Conservation (phyloP, 2,797 vertebrate species). For the Epinephelus awoara region DNA sequence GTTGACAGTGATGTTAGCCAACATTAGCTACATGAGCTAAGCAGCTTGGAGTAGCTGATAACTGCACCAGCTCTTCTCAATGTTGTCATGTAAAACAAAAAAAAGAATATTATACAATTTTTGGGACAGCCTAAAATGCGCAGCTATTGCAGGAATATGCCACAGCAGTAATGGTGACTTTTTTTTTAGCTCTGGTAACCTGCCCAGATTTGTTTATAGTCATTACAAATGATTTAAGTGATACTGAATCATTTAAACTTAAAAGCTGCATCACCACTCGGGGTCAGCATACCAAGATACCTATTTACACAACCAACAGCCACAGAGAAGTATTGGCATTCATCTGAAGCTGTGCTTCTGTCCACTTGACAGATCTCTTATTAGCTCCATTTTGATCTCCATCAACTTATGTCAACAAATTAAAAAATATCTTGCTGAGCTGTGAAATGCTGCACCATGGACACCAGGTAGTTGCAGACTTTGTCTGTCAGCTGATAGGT, state of each 20-base stretch:
- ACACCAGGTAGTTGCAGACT: too few relatives aligned
- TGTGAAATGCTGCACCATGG: background rate
- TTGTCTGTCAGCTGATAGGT: background rate
- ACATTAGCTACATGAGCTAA: too few relatives aligned
- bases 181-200: too few relatives aligned
- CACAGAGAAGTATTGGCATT: background rate
- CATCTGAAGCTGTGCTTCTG: background rate
- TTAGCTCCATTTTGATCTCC: background rate
- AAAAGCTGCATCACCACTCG: constrained; percentile 9
- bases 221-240: background rate
- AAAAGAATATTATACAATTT: too few relatives aligned
- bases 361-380: background rate
- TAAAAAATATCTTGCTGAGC: background rate
- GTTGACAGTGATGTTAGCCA: too few relatives aligned
- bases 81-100: too few relatives aligned
- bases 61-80: too few relatives aligned
- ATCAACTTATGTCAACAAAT: background rate
- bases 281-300: background rate
- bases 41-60: too few relatives aligned
- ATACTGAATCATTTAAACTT: background rate
- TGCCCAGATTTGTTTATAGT: too few relatives aligned
- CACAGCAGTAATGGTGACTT: too few relatives aligned
- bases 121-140: too few relatives aligned
- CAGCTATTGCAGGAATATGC: too few relatives aligned
- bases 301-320: background rate